Evolutionary conservation across 2,888 invertebrate species (phyloP).

Genomic region (Campopleginae sp.): DNA sequence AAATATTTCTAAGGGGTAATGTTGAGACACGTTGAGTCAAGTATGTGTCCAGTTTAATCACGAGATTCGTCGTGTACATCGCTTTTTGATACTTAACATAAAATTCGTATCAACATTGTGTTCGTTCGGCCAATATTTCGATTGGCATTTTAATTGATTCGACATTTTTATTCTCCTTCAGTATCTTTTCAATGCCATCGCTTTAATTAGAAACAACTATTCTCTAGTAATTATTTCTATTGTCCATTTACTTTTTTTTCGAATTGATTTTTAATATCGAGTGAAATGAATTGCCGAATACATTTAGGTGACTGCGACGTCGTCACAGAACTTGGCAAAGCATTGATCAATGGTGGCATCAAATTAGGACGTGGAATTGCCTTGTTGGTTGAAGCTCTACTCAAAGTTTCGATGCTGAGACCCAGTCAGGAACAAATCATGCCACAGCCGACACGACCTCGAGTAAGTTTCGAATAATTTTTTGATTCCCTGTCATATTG

Average conservation of each 20-base stretch:
- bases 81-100: conserved; percentile 9
- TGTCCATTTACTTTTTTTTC: background rate
- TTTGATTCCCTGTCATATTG: background rate
- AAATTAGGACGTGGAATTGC: conserved; percentile 79
- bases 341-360: conserved; percentile 76
- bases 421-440: conserved; percentile 85
- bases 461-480: conserved; percentile 81
- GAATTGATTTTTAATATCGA: background rate
- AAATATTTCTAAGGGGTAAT: conserved; percentile 73
- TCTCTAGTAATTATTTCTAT: background rate
- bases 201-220: background rate
- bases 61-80: conserved; percentile 34
- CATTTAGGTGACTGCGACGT: conserved; percentile 77
- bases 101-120: background rate
- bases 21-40: conserved; percentile 2
- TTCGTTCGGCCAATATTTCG: background rate
- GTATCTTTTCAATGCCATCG: background rate
- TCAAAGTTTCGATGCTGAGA: conserved; percentile 86
- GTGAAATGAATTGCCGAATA: conserved; percentile 59
- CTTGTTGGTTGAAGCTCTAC: conserved; percentile 86
- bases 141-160: background rate
- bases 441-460: conserved; percentile 85
- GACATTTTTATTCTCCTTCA: background rate
- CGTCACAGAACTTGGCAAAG: conserved; percentile 75
- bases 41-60: conserved; percentile 54